Evolutionary conservation across 2,797 vertebrate species (phyloP), one percentile per base, ranked within the genome.

Genomic region (Tragopan temminckii): DNA sequence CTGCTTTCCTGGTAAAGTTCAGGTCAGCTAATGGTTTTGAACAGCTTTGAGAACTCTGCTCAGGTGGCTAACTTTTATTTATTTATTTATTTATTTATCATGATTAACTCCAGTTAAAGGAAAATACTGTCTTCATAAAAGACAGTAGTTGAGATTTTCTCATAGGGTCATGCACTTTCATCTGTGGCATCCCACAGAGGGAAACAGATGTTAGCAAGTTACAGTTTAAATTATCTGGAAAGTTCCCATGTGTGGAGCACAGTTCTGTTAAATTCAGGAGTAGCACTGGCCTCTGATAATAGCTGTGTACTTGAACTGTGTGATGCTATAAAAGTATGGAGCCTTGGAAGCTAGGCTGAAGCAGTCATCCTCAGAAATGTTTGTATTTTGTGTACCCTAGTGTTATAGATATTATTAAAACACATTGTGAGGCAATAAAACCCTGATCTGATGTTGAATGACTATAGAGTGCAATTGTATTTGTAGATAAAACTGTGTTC

Each of bases 201-300:
- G 82, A 93, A 96, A 91, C 92, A 97, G 95, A 96, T 94, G 94
- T 92, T 96, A 86, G 55, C 45, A 94, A 78, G 71, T 92, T 88
- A 58, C 55, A 94, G 7, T 94, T 88, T 85, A 95, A 90, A 93
- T 93, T 90, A 61, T 87, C 79, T 88, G 48, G 59, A 85, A 90
- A 86, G 48, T 62, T 94, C 78, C 53, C 72, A 91, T 4, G 38
- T 94, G 82, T 85, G 69, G 36, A 90, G 46, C 80, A 76, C 64
- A 66, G 43, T 80, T 29, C 33, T 77, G n/a, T 89, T 92, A 89
- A 78, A 74, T 80, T 75, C 62, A 67, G 62, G 63, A 88, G 61
- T 43, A 93, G 36, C 40, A 25, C 18, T 64, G 48, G 11, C 23
- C 55, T 89, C 9, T 27, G 16, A 31, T 53, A 62, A 50, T 50